phyloP scores from a whole-genome alignment of 2,888 invertebrate species.

The Cotesia congregata region DNA sequence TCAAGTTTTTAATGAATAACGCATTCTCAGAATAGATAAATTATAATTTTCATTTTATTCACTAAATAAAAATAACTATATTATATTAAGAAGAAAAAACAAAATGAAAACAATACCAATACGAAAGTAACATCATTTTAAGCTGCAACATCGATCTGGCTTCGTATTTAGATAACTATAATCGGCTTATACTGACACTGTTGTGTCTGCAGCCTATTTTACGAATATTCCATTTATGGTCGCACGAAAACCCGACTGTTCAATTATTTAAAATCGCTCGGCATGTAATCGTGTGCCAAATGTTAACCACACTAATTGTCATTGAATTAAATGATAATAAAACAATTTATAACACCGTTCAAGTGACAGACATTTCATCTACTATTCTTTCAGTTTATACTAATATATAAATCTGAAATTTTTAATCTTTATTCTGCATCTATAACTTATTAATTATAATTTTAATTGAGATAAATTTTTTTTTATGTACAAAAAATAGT shows the following conservation, averaged over 20 bases:
- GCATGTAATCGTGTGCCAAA: neutral
- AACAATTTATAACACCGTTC: conserved; percentile 1
- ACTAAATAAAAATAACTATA: neutral
- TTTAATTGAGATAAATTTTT: no score
- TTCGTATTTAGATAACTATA: conserved; percentile 70
- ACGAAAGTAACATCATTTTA: conserved; percentile 62
- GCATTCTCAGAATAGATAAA: conserved; percentile 19
- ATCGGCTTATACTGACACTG: conserved; percentile 66
- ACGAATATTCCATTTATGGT: conserved; percentile 47
- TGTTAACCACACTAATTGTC: neutral
- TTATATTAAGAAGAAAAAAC: neutral
- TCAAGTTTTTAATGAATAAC: conserved; percentile 3
- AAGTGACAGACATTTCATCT: neutral
- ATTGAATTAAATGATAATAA: neutral
- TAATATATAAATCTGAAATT: neutral
- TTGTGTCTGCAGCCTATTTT: conserved; percentile 56
- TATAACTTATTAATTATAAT: no score
- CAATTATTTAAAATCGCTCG: neutral
- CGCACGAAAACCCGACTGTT: conserved; percentile 28
- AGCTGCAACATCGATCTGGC: conserved; percentile 68
- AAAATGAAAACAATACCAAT: conserved; percentile 41
- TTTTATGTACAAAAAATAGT: no score
- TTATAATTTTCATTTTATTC: conserved; percentile 10
- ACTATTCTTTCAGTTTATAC: neutral
- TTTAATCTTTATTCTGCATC: no score